A percentile compares a stretch with the other conserved stretches of the same genome.
Evolutionary conservation across 2,113 vertebrate species (phyloP).

Genomic region (Echinops telfairi): DNA sequence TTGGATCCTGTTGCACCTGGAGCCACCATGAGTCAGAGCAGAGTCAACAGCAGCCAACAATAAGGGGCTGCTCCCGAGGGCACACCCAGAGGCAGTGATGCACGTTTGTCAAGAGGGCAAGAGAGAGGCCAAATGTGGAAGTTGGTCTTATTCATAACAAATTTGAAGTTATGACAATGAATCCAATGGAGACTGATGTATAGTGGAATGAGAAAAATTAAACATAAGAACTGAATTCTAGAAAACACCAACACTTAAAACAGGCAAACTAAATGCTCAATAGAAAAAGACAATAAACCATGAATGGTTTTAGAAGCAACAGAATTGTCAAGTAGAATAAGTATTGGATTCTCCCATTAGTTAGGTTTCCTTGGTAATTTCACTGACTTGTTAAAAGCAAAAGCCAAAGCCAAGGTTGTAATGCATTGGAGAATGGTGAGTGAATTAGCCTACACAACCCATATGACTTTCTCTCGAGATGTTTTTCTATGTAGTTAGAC

Average conservation of each 20-base stretch:
- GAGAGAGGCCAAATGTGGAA: background rate
- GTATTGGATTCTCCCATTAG: background rate
- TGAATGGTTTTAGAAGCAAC: background rate
- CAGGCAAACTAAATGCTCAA: background rate
- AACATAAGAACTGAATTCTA: background rate
- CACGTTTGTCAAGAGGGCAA: background rate
- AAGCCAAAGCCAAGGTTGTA: background rate
- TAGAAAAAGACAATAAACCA: background rate
- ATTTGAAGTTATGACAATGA: constrained; percentile 11
- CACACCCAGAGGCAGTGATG: background rate
- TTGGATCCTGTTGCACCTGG: background rate
- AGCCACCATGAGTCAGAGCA: background rate
- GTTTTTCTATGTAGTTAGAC: background rate
- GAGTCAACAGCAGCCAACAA: background rate
- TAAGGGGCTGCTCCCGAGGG: background rate
- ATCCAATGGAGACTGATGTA: background rate
- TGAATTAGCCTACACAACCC: background rate
- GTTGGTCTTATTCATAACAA: background rate
- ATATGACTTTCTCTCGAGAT: background rate
- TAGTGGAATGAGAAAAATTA: background rate
- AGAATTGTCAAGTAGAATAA: background rate
- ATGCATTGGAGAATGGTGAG: background rate
- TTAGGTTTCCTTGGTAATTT: background rate
- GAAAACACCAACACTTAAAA: constrained; percentile 18
- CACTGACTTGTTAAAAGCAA: background rate